A percentile compares a stretch with the other conserved stretches of the same genome.
These are phyloP conservation scores for Oreochromis tanganicae DNA, from an alignment of 2,113 vertebrate genomes.

Conservation along the genomic window DNA sequence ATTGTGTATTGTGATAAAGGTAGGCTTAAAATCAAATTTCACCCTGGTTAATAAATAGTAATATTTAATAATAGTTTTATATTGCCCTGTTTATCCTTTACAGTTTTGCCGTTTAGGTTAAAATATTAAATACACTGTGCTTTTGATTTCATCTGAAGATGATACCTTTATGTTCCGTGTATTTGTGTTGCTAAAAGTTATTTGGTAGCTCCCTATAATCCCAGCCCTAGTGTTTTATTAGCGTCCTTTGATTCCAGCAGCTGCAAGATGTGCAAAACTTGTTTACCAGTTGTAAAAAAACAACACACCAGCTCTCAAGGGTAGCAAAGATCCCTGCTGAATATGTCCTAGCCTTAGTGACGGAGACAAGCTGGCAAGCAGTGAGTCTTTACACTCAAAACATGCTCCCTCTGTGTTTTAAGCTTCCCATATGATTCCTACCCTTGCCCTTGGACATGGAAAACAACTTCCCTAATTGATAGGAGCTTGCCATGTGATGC, in stretches of 20 bases:
- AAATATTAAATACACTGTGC: not conserved
- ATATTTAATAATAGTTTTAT: not conserved
- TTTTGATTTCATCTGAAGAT: not conserved
- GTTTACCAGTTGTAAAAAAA: conserved; percentile 22
- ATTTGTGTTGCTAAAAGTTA: not conserved
- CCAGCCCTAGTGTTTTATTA: not conserved
- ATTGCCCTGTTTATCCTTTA: rapidly evolving
- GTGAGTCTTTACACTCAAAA: conserved; percentile 4
- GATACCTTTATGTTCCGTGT: not conserved
- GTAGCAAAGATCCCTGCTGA: conserved; percentile 24
- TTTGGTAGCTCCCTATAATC: not conserved
- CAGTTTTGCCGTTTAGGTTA: not conserved
- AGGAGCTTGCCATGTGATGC: not conserved
- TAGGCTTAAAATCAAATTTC: not conserved
- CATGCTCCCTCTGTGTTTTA: conserved; percentile 13
- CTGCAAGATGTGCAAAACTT: not conserved
- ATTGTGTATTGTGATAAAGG: not conserved
- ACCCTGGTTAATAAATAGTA: not conserved
- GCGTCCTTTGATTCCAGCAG: conserved; percentile 6
- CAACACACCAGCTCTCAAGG: conserved; percentile 15
- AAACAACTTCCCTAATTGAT: conserved; percentile 53
- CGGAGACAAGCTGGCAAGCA: conserved; percentile 28
- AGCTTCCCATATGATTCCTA: conserved; percentile 45
- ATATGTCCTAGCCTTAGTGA: conserved; percentile 37
- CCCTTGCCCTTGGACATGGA: conserved; percentile 29